phyloP scores from a whole-genome alignment of 1,140 invertebrate genomes.

The Bombus polaris region DNA sequence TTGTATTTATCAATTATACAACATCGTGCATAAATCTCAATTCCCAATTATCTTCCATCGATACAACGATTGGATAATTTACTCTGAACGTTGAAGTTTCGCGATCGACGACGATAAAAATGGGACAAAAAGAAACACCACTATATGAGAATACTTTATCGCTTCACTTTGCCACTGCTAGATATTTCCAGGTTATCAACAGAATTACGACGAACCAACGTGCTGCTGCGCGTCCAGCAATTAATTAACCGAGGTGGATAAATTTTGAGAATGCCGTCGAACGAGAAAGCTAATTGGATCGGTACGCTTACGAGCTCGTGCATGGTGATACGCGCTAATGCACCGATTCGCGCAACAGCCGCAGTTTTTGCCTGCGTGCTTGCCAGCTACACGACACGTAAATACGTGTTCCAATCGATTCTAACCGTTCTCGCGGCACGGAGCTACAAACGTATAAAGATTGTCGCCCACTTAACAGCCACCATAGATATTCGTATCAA shows the following conservation, averaged over 20 bases:
- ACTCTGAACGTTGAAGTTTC: too few relatives aligned
- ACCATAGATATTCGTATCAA: too few relatives aligned
- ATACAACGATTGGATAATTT: too few relatives aligned
- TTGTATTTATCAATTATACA: background rate
- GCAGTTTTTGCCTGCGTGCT: slow-evolving; percentile 13
- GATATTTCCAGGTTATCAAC: background rate
- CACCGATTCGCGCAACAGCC: background rate
- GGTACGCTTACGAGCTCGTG: too few relatives aligned
- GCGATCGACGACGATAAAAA: too few relatives aligned
- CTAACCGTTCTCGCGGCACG: background rate
- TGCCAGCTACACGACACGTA: slow-evolving; percentile 8
- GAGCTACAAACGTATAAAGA: background rate
- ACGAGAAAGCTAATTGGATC: slow-evolving; percentile 24
- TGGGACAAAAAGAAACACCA: too few relatives aligned
- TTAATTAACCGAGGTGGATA: slow-evolving; percentile 7
- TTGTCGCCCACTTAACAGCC: background rate
- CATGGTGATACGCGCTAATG: too few relatives aligned
- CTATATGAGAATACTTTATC: too few relatives aligned
- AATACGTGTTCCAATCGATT: slow-evolving; percentile 10
- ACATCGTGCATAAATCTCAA: too few relatives aligned
- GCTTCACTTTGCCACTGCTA: too few relatives aligned
- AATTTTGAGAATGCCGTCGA: slow-evolving; percentile 6
- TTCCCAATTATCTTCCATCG: too few relatives aligned
- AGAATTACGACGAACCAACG: background rate
- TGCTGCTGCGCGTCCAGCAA: background rate